Conservation (phyloP, 1,140 invertebrate genomes). For the Lordiphosa stackelbergi region DNA sequence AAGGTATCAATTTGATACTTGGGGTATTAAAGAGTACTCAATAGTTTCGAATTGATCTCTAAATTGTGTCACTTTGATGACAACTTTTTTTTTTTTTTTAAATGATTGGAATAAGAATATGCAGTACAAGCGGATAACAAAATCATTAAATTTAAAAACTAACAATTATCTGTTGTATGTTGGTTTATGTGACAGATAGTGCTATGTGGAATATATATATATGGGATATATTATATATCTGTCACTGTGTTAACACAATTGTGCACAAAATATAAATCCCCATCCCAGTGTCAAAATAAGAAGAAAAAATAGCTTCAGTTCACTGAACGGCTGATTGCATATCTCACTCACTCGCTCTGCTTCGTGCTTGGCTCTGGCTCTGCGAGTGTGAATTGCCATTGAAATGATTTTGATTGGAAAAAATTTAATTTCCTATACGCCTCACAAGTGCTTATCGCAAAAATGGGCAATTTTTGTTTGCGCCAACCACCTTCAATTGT, state of each 20-base stretch:
- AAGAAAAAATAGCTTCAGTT: slow-evolving; percentile 15
- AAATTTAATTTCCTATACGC: slow-evolving; percentile 77
- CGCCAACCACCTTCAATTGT: slow-evolving; percentile 7
- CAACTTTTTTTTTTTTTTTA: no score
- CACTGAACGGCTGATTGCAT: slow-evolving; percentile 31
- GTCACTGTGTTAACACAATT: slow-evolving; percentile 47
- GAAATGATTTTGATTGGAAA: slow-evolving; percentile 76
- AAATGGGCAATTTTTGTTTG: slow-evolving; percentile 47
- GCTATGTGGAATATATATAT: slow-evolving; percentile 15
- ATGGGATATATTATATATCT: slow-evolving; percentile 37
- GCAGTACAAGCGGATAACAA: no score
- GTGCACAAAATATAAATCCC: slow-evolving; percentile 34
- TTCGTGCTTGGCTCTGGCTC: slow-evolving; percentile 1
- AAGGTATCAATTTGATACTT: no score
- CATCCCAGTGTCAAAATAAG: not conserved
- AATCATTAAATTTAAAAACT: no score
- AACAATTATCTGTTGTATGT: no score
- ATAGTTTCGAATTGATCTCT: no score
- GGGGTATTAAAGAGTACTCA: no score
- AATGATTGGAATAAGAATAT: no score
- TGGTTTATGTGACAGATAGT: no score
- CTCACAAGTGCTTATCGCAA: slow-evolving; percentile 63
- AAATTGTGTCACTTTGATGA: no score
- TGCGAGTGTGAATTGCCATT: slow-evolving; percentile 56
- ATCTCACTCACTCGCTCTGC: slow-evolving; percentile 16